phyloP scores from a whole-genome alignment of 2,113 vertebrate genomes.

The Stegostoma tigrinum region DNA sequence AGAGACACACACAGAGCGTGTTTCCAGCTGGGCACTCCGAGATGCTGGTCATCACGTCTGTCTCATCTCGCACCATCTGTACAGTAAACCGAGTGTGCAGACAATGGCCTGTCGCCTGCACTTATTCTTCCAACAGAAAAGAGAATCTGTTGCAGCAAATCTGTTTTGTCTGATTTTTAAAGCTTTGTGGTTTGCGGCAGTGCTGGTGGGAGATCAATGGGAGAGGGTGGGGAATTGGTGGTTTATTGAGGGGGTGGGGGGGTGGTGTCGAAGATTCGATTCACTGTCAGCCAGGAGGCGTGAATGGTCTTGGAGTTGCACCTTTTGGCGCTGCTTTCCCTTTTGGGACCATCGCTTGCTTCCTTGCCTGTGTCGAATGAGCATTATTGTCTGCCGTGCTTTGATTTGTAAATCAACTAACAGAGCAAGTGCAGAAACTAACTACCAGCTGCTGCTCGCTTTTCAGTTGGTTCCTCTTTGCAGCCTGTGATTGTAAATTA shows the following conservation, averaged over 20 bases:
- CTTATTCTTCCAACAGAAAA: conserved; percentile 44
- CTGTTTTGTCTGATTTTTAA: conserved; percentile 43
- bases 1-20: background rate
- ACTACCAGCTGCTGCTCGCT: background rate
- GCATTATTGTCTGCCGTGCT: background rate
- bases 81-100: conserved; percentile 41
- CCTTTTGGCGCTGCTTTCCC: background rate
- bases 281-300: conserved; percentile 41
- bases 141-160: conserved; percentile 45
- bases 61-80: conserved; percentile 43
- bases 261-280: background rate
- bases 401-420: background rate
- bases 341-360: background rate
- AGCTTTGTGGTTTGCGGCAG: conserved; percentile 37
- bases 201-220: background rate
- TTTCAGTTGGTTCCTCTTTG: background rate
- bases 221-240: background rate
- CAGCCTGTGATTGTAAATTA: background rate
- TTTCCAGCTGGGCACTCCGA: background rate
- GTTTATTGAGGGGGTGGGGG: background rate
- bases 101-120: conserved; percentile 41
- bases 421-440: background rate
- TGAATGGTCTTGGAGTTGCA: conserved; percentile 37
- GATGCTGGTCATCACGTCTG: background rate
- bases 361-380: background rate